Conservation (phyloP, 2,888 invertebrate species). For the Abrostola tripartita region DNA sequence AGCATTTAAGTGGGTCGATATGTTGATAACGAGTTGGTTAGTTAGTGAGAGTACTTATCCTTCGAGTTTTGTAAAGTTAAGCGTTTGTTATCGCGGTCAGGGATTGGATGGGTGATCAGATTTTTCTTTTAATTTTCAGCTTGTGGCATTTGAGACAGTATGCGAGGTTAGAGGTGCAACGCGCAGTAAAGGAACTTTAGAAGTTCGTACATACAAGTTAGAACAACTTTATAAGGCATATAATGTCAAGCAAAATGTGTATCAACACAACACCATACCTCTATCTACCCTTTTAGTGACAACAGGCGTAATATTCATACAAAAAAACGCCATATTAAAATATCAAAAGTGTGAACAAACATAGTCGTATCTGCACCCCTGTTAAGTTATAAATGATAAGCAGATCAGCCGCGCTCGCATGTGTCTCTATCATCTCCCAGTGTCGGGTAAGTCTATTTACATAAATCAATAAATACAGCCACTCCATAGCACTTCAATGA, state of each 20-base stretch:
- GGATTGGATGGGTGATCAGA: neutral
- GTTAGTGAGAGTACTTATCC: neutral
- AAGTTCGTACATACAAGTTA: too few relatives aligned
- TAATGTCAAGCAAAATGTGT: too few relatives aligned
- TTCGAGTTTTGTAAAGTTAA: neutral
- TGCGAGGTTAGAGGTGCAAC: too few relatives aligned
- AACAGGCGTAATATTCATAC: too few relatives aligned
- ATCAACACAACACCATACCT: too few relatives aligned
- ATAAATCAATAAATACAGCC: conserved; percentile 72
- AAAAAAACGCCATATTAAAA: too few relatives aligned
- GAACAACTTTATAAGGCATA: too few relatives aligned
- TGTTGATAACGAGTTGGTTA: conserved; percentile 1
- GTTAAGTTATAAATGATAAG: conserved; percentile 43
- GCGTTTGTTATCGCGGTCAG: neutral
- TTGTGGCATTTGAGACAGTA: too few relatives aligned
- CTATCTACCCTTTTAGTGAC: too few relatives aligned
- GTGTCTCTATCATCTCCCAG: conserved; percentile 46
- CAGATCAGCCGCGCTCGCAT: conserved; percentile 24
- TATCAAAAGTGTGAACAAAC: too few relatives aligned
- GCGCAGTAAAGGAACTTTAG: too few relatives aligned
- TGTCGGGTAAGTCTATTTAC: conserved; percentile 60
- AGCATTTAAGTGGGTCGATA: conserved; percentile 25
- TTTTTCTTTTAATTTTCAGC: too few relatives aligned
- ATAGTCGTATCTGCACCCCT: conserved; percentile 7
- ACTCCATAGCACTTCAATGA: conserved; percentile 31